phyloP scores from a whole-genome alignment of 2,797 vertebrate species.

The Spinibarbus caldwelli region DNA sequence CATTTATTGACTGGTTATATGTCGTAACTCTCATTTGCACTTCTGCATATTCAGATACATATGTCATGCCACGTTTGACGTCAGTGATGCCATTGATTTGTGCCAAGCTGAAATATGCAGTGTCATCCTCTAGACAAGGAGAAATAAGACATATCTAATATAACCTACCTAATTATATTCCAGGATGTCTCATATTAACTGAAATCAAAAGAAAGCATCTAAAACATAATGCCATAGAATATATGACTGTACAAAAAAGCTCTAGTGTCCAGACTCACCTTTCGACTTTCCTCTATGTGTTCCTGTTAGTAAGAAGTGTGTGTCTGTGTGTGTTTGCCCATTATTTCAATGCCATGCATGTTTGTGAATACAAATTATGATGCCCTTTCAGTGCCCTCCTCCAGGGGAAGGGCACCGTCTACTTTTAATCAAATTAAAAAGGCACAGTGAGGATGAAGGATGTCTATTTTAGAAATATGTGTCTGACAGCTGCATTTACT shows the following conservation, averaged over 20 bases:
- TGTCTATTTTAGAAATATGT: constrained; percentile 26
- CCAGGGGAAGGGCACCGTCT: constrained; percentile 11
- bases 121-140: constrained; percentile 11
- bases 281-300: constrained; percentile 2
- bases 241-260: background rate
- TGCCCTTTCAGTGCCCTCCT: constrained; percentile 30
- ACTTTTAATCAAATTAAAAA: constrained; percentile 31
- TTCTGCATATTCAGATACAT: background rate
- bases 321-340: background rate
- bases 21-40: background rate
- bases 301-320: background rate
- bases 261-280: background rate
- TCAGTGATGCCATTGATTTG: background rate
- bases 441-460: background rate
- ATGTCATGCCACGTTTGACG: background rate
- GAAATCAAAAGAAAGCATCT: background rate
- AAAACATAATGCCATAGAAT: background rate
- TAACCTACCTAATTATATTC: background rate
- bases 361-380: constrained; percentile 33
- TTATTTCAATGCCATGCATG: constrained; percentile 30
- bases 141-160: constrained; percentile 2
- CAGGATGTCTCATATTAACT: background rate
- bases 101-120: background rate
- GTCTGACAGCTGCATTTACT: constrained; percentile 15
- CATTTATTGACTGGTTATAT: background rate